Base-by-base conservation (phyloP, 2,113 vertebrate species). In the Lophura nycthemera region DNA sequence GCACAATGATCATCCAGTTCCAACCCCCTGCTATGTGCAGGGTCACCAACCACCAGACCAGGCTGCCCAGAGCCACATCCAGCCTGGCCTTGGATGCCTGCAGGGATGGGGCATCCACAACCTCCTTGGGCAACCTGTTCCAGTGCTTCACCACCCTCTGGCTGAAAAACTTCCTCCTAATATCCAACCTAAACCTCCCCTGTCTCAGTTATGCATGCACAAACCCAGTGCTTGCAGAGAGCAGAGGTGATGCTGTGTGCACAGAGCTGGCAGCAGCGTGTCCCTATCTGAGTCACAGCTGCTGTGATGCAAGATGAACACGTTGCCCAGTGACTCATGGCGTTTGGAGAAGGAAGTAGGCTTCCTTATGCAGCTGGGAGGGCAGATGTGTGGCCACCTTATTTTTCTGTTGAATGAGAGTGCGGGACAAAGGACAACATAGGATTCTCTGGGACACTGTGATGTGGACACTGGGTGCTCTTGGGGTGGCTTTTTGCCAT, bases 191-290 rank as follows among this genome's bases (percentile, higher is more conserved):
- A 50, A 50, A 50, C 48, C 48, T 24, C 21, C 48, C 11, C 11
- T 50, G 48, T 50, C 48, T 24, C 48, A 50, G 48, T 50, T 50
- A 50, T 24, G 48, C 48, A 8, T 40, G 36, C 38, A 18, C 16
- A 27, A 40, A 18, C 61, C 25, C 38, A 27, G 11, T 19, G 38
- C 61, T 27, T 64, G 61, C 61, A 64, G 61, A 70, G 67, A 20
- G 42, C 54, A 0, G 1, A 34, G 61, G 1, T 6, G 13, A 40
- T 0, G 1, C 45, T 15, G 38, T 29, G 57, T 11, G 12, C 1
- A 1, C 45, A 82, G 30, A 79, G 3, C 32, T 0, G 0, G 36
- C 15, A 24, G 60, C 56, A 61, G 50, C 67, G 47, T 69, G 69
- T 25, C 64, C 34, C 17, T 0, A 0, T 83, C 61, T 61, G 92